Evolutionary conservation across 2,888 invertebrate species (phyloP).

Genomic region (Lottia scabra): DNA sequence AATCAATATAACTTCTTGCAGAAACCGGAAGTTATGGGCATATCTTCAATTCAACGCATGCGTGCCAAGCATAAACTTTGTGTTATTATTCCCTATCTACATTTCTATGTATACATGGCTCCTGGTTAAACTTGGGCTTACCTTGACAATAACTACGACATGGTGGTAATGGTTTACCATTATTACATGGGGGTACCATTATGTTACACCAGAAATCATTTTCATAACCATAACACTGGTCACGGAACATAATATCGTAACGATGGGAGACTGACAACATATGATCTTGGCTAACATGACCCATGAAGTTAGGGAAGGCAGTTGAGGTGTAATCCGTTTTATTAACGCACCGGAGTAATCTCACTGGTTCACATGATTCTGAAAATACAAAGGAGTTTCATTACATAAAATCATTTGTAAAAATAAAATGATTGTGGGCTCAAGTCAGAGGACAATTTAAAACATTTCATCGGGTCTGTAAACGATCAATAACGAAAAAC

Average conservation of each 20-base stretch:
- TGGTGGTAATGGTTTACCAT: slow-evolving; percentile 41
- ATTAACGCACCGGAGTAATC: slow-evolving; percentile 38
- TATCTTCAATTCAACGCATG: too few relatives aligned
- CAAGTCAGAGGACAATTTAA: too few relatives aligned
- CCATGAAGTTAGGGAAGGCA: slow-evolving; percentile 41
- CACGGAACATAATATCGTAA: slow-evolving; percentile 29
- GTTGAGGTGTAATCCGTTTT: slow-evolving; percentile 36
- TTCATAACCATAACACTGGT: slow-evolving; percentile 34
- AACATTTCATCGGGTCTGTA: too few relatives aligned
- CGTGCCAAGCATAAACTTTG: too few relatives aligned
- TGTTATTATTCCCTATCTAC: too few relatives aligned
- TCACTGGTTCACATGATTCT: slow-evolving; percentile 43
- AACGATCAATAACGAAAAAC: too few relatives aligned
- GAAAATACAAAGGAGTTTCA: slow-evolving; percentile 9
- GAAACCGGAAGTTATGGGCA: too few relatives aligned
- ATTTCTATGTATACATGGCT: too few relatives aligned
- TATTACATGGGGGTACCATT: slow-evolving; percentile 44
- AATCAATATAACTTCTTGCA: too few relatives aligned
- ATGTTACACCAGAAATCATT: slow-evolving; percentile 51
- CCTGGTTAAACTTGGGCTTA: slow-evolving; percentile 10
- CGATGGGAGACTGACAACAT: slow-evolving; percentile 23
- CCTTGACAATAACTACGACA: slow-evolving; percentile 48
- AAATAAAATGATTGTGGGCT: too few relatives aligned
- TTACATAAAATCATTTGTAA: too few relatives aligned
- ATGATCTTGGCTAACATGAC: slow-evolving; percentile 40